Percentiles rank a stretch among this genome's conserved stretches.
Evolutionary conservation across 2,888 invertebrate genomes (phyloP).

Genomic region (Drosophila prolongata): DNA sequence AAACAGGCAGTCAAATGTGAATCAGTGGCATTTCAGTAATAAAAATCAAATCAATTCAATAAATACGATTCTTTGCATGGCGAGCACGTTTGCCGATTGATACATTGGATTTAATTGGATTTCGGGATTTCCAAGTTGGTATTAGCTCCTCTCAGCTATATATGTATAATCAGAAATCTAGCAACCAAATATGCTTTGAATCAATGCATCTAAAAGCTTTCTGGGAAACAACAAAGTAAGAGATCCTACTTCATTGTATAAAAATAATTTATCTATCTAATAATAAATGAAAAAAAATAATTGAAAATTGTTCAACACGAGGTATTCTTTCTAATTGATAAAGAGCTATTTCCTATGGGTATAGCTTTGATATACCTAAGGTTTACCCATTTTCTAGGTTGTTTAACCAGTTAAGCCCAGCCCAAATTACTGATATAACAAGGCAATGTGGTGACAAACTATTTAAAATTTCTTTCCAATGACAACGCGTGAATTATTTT

Average conservation of each 20-base stretch:
- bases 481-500: slow-evolving; percentile 37
- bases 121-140: background rate
- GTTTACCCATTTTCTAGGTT: background rate
- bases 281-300: too few species aligned
- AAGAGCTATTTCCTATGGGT: too few species aligned
- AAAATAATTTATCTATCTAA: too few species aligned
- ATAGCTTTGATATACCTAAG: background rate
- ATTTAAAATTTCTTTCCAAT: slow-evolving; percentile 48
- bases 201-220: too few species aligned
- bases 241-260: too few species aligned
- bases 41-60: background rate
- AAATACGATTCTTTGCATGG: slow-evolving; percentile 25
- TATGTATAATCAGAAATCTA: background rate
- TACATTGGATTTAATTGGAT: slow-evolving; percentile 9
- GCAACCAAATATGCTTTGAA: background rate
- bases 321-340: too few species aligned
- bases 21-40: background rate
- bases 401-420: too few species aligned
- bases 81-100: slow-evolving; percentile 9
- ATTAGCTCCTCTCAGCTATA: background rate
- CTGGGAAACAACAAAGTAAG: too few species aligned
- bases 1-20: background rate
- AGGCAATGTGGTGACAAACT: slow-evolving; percentile 2
- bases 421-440: background rate
- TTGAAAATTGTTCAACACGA: too few species aligned